phyloP scores from a whole-genome alignment of 2,797 vertebrate species.

The Gallinago solitaria region DNA sequence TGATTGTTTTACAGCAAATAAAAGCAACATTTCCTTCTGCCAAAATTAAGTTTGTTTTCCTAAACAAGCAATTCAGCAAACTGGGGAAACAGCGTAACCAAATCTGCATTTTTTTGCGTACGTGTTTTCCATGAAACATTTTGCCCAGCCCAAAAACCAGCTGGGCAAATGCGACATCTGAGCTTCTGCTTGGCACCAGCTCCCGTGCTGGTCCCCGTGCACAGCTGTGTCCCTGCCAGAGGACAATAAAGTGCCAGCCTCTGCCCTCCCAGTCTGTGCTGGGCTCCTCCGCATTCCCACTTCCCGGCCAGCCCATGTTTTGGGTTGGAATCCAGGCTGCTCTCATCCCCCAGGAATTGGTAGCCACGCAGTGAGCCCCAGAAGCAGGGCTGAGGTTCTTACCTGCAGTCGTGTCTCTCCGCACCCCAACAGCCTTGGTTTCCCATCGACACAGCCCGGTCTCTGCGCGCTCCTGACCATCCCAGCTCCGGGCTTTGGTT shows the following conservation, averaged over 20 bases:
- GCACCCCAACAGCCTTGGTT: rapidly evolving
- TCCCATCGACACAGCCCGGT: not conserved
- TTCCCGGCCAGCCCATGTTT: not conserved
- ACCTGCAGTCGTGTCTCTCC: not conserved
- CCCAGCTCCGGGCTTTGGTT: not conserved
- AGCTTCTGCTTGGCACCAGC: not conserved
- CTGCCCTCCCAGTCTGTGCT: not conserved
- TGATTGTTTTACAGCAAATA: not conserved
- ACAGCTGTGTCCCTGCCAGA: not conserved
- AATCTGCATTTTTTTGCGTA: not conserved
- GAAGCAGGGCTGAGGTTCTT: not conserved
- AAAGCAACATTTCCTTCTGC: not conserved
- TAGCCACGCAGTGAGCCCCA: rapidly evolving
- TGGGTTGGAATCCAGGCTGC: not conserved
- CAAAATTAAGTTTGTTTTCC: conserved; percentile 12
- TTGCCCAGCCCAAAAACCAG: not conserved
- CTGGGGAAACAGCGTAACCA: not conserved
- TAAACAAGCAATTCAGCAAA: not conserved
- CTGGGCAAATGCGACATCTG: not conserved
- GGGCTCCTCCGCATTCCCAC: not conserved
- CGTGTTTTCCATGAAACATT: not conserved
- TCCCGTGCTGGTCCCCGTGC: not conserved
- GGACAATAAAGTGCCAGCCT: not conserved
- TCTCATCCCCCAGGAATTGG: rapidly evolving
- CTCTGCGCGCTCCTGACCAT: not conserved